phyloP scores from a whole-genome alignment of 92 coral and sea anemone species.

The Blastomussa wellsi region DNA sequence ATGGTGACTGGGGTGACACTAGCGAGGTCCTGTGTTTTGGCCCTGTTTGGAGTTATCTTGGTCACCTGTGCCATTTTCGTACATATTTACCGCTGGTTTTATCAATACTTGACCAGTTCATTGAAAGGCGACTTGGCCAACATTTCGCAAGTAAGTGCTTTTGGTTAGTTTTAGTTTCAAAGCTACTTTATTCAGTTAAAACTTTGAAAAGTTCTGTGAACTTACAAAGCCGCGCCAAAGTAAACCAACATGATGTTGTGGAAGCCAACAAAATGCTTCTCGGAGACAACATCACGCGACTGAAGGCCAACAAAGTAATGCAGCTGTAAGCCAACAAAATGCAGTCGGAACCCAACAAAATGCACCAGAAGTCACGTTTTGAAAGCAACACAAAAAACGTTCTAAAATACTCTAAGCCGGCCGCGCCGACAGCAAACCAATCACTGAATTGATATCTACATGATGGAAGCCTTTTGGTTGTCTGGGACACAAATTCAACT shows the following conservation, averaged over 20 bases:
- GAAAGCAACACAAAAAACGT: neutral
- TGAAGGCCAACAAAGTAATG: neutral
- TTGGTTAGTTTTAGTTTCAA: neutral
- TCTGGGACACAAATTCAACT: neutral
- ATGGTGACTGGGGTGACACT: constrained; percentile 2
- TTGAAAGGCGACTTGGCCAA: constrained; percentile 51
- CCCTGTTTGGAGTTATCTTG: constrained; percentile 15
- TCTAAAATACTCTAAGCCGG: neutral
- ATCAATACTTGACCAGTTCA: constrained; percentile 45
- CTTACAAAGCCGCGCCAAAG: neutral
- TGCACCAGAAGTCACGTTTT: neutral
- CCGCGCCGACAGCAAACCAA: neutral
- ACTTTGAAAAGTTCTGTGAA: neutral
- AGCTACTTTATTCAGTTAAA: neutral
- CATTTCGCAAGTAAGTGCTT: constrained; percentile 39
- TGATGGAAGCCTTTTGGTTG: neutral
- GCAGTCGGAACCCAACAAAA: neutral
- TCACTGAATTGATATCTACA: no score
- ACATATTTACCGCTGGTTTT: constrained; percentile 45
- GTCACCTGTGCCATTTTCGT: constrained; percentile 17
- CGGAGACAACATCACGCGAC: no score
- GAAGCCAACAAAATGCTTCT: neutral
- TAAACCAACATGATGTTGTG: neutral
- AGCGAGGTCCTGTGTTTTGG: constrained; percentile 23
- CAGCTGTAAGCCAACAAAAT: neutral